Base-by-base conservation (phyloP, 2,797 vertebrate species). In the Clarias pachynema region DNA sequence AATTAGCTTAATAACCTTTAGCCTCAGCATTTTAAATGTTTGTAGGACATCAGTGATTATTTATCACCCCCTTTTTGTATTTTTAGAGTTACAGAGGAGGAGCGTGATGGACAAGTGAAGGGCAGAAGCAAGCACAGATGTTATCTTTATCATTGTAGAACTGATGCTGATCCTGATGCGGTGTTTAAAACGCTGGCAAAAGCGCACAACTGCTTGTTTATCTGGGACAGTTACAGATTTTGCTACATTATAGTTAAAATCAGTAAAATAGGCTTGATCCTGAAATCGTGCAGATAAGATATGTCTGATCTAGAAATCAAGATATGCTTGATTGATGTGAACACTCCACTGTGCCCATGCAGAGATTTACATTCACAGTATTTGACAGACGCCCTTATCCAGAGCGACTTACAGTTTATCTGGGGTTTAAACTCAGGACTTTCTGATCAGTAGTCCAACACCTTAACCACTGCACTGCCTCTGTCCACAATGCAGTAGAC, bases 11-110 rank as follows among this genome's bases (percentile, higher is more conserved):
- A 37, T 26, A 0, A 12, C 29, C 1, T 2, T 79, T 15, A 79
- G 22, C 59, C 12, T 62, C 12, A 79, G 40, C 15, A 22, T 79
- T 40, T n/a, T 65, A 16, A 20, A 15, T 5, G 75, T 84, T 70
- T 89, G 77, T 77, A 65, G 70, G 82, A 37, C 84, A 79, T 66
- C 37, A 57, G 60, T 63, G 60, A 87, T 89, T 68, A 69, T 84
- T 89, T 34, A 79, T 59, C 18, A 82, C 37, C 37, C 37, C 10
- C 2, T 44, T 44, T 44, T 44, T 40, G 84, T 87, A 31, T 81
- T 63, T 87, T 84, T 83, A 73, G 62, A 49, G 29, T 20, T 56
- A 37, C 84, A 82, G 79, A 77, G 79, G 65, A 57, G 84, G 89
- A 86, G 59, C 65, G 53, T 34, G 9, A 77, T 59, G 29, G 74